Percentiles rank a stretch among this genome's conserved stretches.
Evolutionary conservation across 2,797 vertebrate genomes (phyloP).

Genomic region (Chromobotia macracanthus): DNA sequence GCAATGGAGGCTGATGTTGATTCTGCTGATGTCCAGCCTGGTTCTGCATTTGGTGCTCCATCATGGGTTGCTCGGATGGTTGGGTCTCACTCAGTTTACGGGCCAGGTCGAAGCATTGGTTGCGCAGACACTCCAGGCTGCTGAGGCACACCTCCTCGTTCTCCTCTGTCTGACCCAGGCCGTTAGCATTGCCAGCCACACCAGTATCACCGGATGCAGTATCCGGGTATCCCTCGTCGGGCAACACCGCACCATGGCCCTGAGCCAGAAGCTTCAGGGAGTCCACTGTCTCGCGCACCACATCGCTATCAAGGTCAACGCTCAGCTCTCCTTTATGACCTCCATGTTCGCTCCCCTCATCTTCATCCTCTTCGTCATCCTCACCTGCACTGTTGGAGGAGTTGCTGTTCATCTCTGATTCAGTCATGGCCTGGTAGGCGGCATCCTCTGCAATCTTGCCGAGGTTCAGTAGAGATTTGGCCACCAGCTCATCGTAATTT

Average conservation of each 20-base stretch:
- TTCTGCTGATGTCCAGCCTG: slow-evolving; percentile 68
- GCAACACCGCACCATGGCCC: slow-evolving; percentile 90
- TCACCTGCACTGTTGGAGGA: slow-evolving; percentile 86
- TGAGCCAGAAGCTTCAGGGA: slow-evolving; percentile 95
- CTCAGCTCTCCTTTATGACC: slow-evolving; percentile 87
- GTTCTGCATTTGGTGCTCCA: slow-evolving; percentile 63
- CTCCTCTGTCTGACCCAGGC: slow-evolving; percentile 82
- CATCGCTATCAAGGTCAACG: slow-evolving; percentile 95
- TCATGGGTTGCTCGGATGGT: slow-evolving; percentile 72
- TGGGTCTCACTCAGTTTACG: slow-evolving; percentile 91
- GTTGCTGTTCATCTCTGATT: slow-evolving; percentile 91
- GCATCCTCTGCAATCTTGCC: slow-evolving; percentile 91
- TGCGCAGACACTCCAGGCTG: slow-evolving; percentile 95
- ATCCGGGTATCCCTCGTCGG: slow-evolving; percentile 86
- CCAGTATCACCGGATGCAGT: slow-evolving; percentile 63
- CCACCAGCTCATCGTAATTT: slow-evolving; percentile 90
- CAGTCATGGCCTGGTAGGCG: slow-evolving; percentile 87
- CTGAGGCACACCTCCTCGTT: slow-evolving; percentile 94
- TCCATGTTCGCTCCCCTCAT: slow-evolving; percentile 59
- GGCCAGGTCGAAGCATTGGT: slow-evolving; percentile 96
- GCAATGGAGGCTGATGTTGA: slow-evolving; percentile 64
- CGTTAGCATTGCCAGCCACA: slow-evolving; percentile 72
- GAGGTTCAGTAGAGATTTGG: slow-evolving; percentile 89
- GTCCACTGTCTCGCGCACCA: slow-evolving; percentile 95
- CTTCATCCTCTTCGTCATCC: slow-evolving; percentile 80